Conservation (phyloP, 2,797 vertebrate genomes). For the Propithecus deckenii region DNA sequence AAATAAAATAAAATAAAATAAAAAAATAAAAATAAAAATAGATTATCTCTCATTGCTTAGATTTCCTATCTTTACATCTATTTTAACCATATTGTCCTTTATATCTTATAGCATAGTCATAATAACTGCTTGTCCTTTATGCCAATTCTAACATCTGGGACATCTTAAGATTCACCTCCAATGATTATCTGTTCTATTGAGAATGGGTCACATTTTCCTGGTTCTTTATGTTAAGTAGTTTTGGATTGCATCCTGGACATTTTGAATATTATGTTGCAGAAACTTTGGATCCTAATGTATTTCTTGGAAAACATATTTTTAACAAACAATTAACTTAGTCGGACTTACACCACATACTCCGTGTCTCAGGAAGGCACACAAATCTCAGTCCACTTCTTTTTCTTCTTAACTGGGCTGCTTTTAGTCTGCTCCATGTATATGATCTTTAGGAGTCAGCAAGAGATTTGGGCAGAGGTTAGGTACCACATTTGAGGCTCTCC, state of each 20-base stretch:
- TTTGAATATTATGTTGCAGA: neutral
- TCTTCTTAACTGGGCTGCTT: neutral
- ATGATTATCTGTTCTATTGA: neutral
- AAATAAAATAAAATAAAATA: too few species aligned
- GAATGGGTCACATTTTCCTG: neutral
- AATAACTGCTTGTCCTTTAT: neutral
- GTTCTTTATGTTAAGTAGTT: neutral
- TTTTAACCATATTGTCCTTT: neutral
- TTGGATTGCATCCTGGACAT: neutral
- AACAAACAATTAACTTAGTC: neutral
- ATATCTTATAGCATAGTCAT: too few species aligned
- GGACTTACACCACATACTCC: fast-evolving
- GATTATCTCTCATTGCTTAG: neutral
- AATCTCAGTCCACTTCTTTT: neutral
- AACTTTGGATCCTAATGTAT: neutral
- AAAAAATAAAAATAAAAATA: too few species aligned
- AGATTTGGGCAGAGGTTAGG: neutral
- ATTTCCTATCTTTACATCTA: neutral
- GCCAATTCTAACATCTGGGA: neutral
- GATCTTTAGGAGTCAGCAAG: neutral
- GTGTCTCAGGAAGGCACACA: neutral
- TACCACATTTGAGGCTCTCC: neutral
- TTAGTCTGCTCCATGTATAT: neutral
- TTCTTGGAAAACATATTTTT: neutral
- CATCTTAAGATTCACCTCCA: neutral